Evolutionary conservation across 1,140 invertebrate genomes (phyloP), one percentile per base, ranked within the genome.

Genomic region (Maconellicoccus hirsutus): DNA sequence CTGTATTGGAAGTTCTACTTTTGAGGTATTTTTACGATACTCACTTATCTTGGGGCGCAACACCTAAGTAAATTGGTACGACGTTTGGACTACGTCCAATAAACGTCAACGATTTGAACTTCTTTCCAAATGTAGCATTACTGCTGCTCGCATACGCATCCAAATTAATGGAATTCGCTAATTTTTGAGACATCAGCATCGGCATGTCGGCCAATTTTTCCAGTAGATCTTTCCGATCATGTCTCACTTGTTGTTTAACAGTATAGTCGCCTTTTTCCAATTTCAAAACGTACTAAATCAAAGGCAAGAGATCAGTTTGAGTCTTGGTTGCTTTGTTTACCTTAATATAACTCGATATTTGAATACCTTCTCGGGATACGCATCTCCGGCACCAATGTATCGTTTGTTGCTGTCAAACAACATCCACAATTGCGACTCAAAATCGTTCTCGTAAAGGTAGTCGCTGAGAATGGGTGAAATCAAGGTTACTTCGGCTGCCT

Each of bases 351-450:
- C n/a, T n/a, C n/a, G n/a, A n/a, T n/a, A n/a, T n/a, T n/a, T n/a
- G n/a, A n/a, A n/a, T 14, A 59, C 52, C 42, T 73, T 69, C 42
- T 63, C 19, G 26, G 92, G 88, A 80, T 93, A 96, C 0, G 94
- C 93, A 82, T 98, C 94, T 16, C 94, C 95, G 72, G 86, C 85
- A 70, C 84, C 85, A 71, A 98, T 79, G 22, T 90, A 81, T 75
- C 93, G 89, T 80, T 98, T 98, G 79, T 95, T 95, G n/a, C 82
- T 79, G 81, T 97, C 93, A 81, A 91, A 98, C 70, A 98, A 76
- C 88, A 97, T 93, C 94, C 95, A 98, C 76, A 98, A 83, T 81
- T 98, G 94, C 4, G 92, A 93, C 80, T 98, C 94, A 79, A 90
- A 96, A 80, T 96, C 93, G 3, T 89, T 90, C 80, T 98, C 95